Evolutionary conservation across 2,113 vertebrate species (phyloP).

Genomic region (Pardalotus punctatus): DNA sequence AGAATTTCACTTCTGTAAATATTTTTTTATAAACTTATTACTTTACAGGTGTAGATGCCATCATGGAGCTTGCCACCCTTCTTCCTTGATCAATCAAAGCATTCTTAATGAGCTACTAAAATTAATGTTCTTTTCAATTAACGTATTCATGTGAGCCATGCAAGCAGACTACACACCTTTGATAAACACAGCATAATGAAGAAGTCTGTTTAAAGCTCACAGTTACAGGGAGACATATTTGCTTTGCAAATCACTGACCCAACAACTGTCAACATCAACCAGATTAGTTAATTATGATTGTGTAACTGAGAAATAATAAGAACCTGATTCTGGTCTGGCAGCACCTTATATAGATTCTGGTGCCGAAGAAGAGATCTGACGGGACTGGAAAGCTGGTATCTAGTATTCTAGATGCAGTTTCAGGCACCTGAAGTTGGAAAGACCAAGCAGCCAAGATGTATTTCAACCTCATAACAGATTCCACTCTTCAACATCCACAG

Average conservation of each 20-base stretch:
- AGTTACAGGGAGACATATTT: background rate
- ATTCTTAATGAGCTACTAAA: background rate
- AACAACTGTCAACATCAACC: background rate
- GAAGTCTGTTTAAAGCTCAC: background rate
- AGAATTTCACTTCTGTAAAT: background rate
- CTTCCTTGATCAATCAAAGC: background rate
- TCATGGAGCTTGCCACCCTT: background rate
- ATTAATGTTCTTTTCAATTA: background rate
- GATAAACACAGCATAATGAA: background rate
- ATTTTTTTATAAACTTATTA: background rate
- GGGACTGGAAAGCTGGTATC: background rate
- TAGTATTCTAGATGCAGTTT: background rate
- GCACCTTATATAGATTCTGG: background rate
- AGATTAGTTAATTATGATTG: background rate
- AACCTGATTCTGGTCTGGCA: background rate
- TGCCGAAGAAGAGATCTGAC: background rate
- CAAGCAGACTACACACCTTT: background rate
- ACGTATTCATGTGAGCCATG: background rate
- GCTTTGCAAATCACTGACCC: background rate
- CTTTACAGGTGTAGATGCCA: background rate
- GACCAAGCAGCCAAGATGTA: background rate
- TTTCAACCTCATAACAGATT: background rate
- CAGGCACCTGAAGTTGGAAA: background rate
- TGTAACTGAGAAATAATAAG: background rate
- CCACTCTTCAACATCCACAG: background rate